Conservation (phyloP, 1,140 invertebrate species). For the Zophobas atratus region DNA sequence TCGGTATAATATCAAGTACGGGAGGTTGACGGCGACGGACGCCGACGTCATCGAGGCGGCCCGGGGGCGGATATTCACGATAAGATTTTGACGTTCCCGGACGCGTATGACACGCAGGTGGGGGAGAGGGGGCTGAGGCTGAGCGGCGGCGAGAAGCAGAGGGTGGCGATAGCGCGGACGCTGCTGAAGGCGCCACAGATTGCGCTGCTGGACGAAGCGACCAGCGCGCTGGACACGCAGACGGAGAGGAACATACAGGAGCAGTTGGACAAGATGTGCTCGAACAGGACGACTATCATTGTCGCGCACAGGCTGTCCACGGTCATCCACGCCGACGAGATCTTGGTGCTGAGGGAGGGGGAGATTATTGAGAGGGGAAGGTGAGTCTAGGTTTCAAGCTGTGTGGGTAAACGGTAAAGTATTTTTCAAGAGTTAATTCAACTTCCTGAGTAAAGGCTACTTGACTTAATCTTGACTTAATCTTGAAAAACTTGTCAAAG, state of each 20-base stretch:
- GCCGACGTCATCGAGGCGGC: slow-evolving; percentile 92
- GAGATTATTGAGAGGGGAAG: slow-evolving; percentile 92
- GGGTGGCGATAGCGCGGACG: slow-evolving; percentile 93
- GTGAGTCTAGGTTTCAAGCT: slow-evolving; percentile 69
- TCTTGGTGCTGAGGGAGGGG: slow-evolving; percentile 91
- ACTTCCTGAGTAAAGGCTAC: no score
- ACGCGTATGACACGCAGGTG: slow-evolving; percentile 88
- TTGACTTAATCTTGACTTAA: no score
- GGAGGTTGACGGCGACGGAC: slow-evolving; percentile 82
- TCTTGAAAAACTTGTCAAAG: no score
- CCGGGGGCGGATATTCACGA: slow-evolving; percentile 94
- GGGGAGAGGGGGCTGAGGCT: slow-evolving; percentile 85
- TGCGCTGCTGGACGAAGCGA: slow-evolving; percentile 92
- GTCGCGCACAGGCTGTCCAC: slow-evolving; percentile 95
- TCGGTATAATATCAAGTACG: slow-evolving; percentile 97
- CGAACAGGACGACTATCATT: slow-evolving; percentile 92
- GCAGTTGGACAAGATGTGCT: slow-evolving; percentile 82
- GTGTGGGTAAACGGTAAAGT: not conserved
- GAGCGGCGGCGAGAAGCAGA: slow-evolving; percentile 94
- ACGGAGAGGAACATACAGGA: slow-evolving; percentile 83
- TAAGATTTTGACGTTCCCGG: slow-evolving; percentile 90
- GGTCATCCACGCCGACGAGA: slow-evolving; percentile 94
- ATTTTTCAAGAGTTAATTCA: no score
- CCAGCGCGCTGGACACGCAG: slow-evolving; percentile 86
- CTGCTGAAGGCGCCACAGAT: slow-evolving; percentile 86